These are phyloP conservation scores for Galaxea fascicularis DNA, from an alignment of 92 coral and sea anemone species.

Conservation along the genomic window DNA sequence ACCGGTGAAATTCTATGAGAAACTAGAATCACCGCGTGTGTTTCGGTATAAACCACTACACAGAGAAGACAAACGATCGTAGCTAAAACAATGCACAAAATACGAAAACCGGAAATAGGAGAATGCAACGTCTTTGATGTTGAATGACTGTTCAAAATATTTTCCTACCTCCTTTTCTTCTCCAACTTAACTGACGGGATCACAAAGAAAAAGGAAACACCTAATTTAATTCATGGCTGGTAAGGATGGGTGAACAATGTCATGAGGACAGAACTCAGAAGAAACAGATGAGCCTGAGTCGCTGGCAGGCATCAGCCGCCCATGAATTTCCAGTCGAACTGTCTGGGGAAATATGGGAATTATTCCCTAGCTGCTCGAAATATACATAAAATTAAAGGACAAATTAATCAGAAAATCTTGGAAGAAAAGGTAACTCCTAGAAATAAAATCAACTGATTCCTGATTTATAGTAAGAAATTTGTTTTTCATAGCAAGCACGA, in stretches of 20 bases:
- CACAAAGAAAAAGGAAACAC: neutral
- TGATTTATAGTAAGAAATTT: neutral
- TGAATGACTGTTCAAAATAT: conserved; percentile 12
- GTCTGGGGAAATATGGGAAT: conserved; percentile 1
- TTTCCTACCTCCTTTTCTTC: neutral
- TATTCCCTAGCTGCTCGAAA: neutral
- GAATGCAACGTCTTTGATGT: conserved; percentile 7
- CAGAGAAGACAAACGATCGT: neutral
- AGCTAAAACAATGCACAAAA: neutral
- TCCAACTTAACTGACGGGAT: neutral
- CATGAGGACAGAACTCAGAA: neutral
- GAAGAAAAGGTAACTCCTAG: too few species aligned
- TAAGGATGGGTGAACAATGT: neutral
- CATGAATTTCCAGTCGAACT: conserved; percentile 10
- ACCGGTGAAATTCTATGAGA: neutral
- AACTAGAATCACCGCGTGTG: neutral
- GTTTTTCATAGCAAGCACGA: neutral
- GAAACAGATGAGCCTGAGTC: neutral
- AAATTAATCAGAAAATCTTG: neutral
- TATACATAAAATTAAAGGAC: neutral
- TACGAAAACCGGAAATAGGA: conserved; percentile 11
- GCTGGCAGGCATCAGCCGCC: neutral
- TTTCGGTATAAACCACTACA: neutral
- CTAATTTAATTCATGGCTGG: neutral
- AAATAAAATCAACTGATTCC: neutral